Conservation (phyloP, 2,113 vertebrate genomes). For the Xyliphius kryptos region DNA sequence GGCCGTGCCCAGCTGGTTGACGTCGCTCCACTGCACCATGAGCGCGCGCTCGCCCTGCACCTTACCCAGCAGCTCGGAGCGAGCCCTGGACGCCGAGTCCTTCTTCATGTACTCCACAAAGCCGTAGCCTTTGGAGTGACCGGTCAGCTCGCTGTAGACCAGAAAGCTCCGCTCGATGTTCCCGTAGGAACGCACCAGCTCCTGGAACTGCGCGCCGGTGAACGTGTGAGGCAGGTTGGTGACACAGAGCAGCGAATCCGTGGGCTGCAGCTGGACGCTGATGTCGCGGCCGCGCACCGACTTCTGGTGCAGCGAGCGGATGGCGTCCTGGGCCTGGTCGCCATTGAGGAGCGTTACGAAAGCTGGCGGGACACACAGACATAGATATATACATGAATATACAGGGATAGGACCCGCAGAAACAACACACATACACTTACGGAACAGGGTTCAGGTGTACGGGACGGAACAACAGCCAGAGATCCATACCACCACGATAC, state of each 20-base stretch:
- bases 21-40: conserved; percentile 97
- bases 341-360: conserved; percentile 94
- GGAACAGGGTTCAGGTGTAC: no score
- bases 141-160: conserved; percentile 84
- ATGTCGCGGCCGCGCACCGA: conserved; percentile 82
- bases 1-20: conserved; percentile 79
- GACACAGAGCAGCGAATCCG: conserved; percentile 88
- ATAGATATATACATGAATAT: conserved; percentile 45
- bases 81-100: conserved; percentile 89
- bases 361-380: conserved; percentile 64
- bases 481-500: no score
- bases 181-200: conserved; percentile 84
- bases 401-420: conserved; percentile 45
- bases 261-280: conserved; percentile 88
- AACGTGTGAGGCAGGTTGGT: conserved; percentile 83
- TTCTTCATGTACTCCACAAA: conserved; percentile 99
- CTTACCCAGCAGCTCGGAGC: conserved; percentile 85
- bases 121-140: conserved; percentile 91
- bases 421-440: no score
- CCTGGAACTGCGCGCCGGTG: conserved; percentile 80
- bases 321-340: conserved; percentile 91
- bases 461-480: no score
- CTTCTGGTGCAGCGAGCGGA: conserved; percentile 80
- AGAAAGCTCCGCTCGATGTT: conserved; percentile 94
- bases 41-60: conserved; percentile 73